Percentiles rank a stretch among this genome's conserved stretches.
These are phyloP conservation scores for Crotalus horridus DNA, from an alignment of 2,113 vertebrate genomes.

Conservation along the genomic window DNA sequence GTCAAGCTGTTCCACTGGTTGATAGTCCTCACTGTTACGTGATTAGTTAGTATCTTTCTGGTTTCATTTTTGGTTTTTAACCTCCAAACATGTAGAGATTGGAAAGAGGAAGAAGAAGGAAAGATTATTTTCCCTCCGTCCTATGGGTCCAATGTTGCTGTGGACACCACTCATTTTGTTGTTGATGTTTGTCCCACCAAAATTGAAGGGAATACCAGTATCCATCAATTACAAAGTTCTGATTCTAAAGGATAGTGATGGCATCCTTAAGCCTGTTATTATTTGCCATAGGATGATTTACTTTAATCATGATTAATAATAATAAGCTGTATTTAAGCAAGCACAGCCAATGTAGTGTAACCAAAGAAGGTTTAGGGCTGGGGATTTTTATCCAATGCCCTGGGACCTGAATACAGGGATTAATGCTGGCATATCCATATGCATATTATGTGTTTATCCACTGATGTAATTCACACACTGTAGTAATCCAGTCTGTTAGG, in stretches of 20 bases:
- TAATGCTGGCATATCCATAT: neutral
- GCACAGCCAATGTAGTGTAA: neutral
- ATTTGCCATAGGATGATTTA: neutral
- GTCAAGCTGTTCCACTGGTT: too few species aligned
- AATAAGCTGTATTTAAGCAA: neutral
- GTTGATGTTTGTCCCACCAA: neutral
- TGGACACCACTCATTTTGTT: neutral
- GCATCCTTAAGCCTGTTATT: neutral
- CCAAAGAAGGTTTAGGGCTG: neutral
- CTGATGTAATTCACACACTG: neutral
- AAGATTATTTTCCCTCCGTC: neutral
- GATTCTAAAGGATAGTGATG: neutral
- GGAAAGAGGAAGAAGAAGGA: neutral
- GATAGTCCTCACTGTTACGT: neutral
- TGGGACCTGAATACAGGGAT: neutral
- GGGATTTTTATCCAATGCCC: neutral
- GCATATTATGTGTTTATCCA: neutral
- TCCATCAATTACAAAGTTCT: neutral
- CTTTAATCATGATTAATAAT: neutral
- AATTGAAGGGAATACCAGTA: neutral
- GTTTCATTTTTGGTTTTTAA: neutral
- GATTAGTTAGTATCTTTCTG: neutral
- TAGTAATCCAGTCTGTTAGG: neutral
- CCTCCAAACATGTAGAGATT: neutral
- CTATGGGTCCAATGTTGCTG: neutral